A percentile compares a stretch with the other conserved stretches of the same genome.
phyloP scores from a whole-genome alignment of 2,113 vertebrate species.

The Spheniscus mendiculus region DNA sequence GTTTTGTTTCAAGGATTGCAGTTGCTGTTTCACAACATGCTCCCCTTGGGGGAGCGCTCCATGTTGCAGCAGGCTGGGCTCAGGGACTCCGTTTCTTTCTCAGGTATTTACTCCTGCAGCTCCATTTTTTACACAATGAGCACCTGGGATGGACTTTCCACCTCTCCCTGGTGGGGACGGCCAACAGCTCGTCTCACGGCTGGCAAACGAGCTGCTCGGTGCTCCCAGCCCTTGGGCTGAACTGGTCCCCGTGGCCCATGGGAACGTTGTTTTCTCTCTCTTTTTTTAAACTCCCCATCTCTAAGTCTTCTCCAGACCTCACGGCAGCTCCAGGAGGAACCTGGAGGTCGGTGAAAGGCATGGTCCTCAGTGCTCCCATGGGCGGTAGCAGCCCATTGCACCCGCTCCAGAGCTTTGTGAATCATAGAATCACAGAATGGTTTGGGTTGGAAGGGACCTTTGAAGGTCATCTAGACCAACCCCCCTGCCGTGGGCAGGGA shows the following conservation, averaged over 20 bases:
- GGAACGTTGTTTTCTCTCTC: background rate
- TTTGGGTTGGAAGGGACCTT: background rate
- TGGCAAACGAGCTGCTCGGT: background rate
- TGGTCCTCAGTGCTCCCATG: background rate
- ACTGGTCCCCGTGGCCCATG: background rate
- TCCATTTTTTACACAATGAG: background rate
- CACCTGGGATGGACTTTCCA: background rate
- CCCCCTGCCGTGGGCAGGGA: background rate
- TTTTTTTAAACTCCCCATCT: background rate
- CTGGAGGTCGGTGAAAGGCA: background rate
- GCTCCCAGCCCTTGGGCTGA: background rate
- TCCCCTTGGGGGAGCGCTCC: background rate
- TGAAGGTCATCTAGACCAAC: background rate
- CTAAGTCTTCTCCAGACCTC: background rate
- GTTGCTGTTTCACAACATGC: background rate
- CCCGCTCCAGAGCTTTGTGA: background rate
- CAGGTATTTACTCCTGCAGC: background rate
- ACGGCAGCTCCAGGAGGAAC: background rate
- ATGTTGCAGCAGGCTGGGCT: background rate
- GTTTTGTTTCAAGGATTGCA: background rate
- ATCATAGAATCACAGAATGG: background rate
- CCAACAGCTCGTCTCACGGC: background rate
- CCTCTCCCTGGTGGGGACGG: background rate
- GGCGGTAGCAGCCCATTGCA: background rate
- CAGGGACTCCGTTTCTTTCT: background rate